Conservation (phyloP, 2,113 vertebrate genomes). For the Sardina pilchardus region DNA sequence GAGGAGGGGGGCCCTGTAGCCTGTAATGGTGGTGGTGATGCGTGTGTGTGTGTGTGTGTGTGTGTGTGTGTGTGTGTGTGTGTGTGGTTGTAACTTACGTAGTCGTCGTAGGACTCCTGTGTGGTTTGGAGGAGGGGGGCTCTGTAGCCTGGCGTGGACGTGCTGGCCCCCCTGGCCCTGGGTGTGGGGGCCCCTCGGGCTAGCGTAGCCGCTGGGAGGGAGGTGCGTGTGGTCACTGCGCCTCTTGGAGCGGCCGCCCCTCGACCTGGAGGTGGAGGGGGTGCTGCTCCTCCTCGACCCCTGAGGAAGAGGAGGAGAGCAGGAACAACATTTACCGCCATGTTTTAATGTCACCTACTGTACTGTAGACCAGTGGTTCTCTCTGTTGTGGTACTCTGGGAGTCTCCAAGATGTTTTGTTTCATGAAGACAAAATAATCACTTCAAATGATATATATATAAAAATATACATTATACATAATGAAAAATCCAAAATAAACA, state of each 20-base stretch:
- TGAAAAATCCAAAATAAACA: too few species aligned
- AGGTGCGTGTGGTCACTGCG: conserved; percentile 76
- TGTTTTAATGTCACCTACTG: too few species aligned
- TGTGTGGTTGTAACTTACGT: conserved; percentile 80
- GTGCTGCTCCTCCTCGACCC: conserved; percentile 81
- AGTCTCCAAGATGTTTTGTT: too few species aligned
- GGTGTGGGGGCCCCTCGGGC: conserved; percentile 80
- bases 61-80: conserved; percentile 47
- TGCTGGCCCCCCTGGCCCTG: conserved; percentile 70
- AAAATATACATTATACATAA: too few species aligned
- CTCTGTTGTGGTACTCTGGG: too few species aligned
- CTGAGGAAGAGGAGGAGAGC: conserved; percentile 58
- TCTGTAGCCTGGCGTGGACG: conserved; percentile 80
- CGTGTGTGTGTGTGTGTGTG: too few species aligned
- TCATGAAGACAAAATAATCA: too few species aligned
- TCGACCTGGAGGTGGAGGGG: conserved; percentile 77
- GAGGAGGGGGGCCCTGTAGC: conserved; percentile 82
- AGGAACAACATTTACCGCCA: too few species aligned
- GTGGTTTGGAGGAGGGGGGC: conserved; percentile 77
- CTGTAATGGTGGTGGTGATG: conserved; percentile 60
- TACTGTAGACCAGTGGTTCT: too few species aligned
- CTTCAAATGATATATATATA: too few species aligned
- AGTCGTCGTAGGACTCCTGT: conserved; percentile 91
- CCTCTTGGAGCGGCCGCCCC: conserved; percentile 84
- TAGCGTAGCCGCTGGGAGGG: conserved; percentile 75